Evolutionary conservation across 2,888 invertebrate species (phyloP).

Genomic region (Drosophila kambysellisi): DNA sequence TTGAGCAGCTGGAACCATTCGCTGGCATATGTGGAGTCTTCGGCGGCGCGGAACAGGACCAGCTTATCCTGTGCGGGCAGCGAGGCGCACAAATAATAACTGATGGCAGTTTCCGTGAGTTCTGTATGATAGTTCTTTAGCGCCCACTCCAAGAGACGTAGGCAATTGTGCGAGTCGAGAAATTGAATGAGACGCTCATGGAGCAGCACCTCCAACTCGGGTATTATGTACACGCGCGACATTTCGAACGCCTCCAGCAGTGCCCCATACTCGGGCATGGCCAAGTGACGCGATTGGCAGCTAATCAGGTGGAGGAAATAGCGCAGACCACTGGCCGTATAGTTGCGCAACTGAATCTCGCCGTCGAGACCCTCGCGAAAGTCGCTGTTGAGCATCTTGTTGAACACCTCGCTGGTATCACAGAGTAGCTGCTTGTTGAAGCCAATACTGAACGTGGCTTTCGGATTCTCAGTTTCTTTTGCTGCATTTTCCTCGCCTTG

Average conservation of each 20-base stretch:
- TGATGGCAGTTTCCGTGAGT: conserved; percentile 84
- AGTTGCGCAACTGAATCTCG: conserved; percentile 83
- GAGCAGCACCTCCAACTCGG: conserved; percentile 79
- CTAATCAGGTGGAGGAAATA: conserved; percentile 84
- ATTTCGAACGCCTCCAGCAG: conserved; percentile 84
- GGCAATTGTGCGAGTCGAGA: conserved; percentile 81
- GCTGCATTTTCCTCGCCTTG: conserved; percentile 13
- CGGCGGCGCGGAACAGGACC: conserved; percentile 82
- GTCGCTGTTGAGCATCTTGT: conserved; percentile 84
- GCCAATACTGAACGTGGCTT: conserved; percentile 58
- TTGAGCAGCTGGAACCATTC: conserved; percentile 85
- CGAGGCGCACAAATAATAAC: conserved; percentile 83
- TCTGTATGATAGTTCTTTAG: conserved; percentile 84
- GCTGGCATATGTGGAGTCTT: conserved; percentile 81
- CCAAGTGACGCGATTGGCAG: conserved; percentile 64
- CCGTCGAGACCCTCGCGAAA: conserved; percentile 84
- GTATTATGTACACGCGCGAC: conserved; percentile 84
- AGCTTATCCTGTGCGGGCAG: conserved; percentile 79
- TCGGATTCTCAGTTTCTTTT: conserved; percentile 1
- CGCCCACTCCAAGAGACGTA: conserved; percentile 84
- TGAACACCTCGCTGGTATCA: conserved; percentile 84
- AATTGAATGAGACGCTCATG: conserved; percentile 77
- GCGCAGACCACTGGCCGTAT: conserved; percentile 81
- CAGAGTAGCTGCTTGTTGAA: conserved; percentile 83
- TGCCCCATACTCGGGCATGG: conserved; percentile 76